A percentile compares a stretch with the other conserved stretches of the same genome.
These are phyloP conservation scores for Oncorhynchus tshawytscha DNA, from an alignment of 2,113 vertebrate species.

Conservation along the genomic window DNA sequence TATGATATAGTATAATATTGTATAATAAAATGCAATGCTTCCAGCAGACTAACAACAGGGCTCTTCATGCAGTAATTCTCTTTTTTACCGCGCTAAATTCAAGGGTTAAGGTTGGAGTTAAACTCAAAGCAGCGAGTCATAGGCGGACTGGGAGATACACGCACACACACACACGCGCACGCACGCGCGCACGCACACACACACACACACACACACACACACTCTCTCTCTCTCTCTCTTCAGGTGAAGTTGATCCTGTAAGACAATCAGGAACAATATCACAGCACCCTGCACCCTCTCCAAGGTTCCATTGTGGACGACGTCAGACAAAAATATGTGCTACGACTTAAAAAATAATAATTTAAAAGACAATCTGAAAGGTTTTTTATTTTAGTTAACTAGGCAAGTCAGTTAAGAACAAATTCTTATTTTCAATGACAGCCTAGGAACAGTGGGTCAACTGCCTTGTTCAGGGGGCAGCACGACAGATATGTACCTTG, in stretches of 20 bases:
- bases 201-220: neutral
- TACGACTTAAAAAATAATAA: conserved; percentile 30
- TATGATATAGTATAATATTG: conserved; percentile 44
- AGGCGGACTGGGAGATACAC: neutral
- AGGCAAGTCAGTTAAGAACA: no score
- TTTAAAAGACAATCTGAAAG: conserved; percentile 63
- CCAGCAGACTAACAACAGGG: conserved; percentile 68
- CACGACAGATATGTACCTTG: no score
- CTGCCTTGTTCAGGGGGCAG: no score
- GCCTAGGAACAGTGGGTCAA: no score
- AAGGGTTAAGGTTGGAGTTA: no score
- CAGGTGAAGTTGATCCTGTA: conserved; percentile 68
- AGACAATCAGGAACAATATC: conserved; percentile 60
- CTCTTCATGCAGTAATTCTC: conserved; percentile 69
- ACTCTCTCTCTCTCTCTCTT: neutral
- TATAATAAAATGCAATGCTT: conserved; percentile 68
- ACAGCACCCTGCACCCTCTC: conserved; percentile 49
- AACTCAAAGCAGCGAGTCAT: conserved; percentile 50
- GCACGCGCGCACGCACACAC: no score
- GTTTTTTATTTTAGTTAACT: neutral
- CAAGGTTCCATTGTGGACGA: conserved; percentile 43
- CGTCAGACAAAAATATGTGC: conserved; percentile 65
- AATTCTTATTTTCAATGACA: no score
- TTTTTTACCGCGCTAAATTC: conserved; percentile 64
- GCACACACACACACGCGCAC: no score